Percentiles rank a stretch among this genome's conserved stretches.
Evolutionary conservation across 1,140 invertebrate species (phyloP).

Genomic region (Neodiprion virginianus): DNA sequence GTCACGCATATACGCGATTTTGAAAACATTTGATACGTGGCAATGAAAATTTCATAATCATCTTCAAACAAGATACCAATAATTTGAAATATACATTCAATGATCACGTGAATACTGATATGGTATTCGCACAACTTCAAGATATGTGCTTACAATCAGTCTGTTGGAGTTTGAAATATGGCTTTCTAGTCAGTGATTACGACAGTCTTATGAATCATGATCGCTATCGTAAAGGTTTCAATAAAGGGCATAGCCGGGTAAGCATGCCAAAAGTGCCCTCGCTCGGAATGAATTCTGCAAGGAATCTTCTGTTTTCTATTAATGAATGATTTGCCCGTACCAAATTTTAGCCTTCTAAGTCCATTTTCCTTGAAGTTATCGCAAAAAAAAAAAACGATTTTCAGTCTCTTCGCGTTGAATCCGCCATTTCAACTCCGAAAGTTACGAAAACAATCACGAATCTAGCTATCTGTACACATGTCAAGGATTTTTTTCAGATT

Average conservation of each 20-base stretch:
- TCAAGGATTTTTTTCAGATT: too few species aligned
- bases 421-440: too few species aligned
- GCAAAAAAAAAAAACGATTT: too few species aligned
- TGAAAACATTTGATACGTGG: slow-evolving; percentile 49
- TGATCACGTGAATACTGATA: slow-evolving; percentile 40
- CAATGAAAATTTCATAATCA: slow-evolving; percentile 46
- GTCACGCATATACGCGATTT: slow-evolving; percentile 22
- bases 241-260: slow-evolving; percentile 10
- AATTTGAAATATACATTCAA: slow-evolving; percentile 9
- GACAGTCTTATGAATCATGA: slow-evolving; percentile 31
- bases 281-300: too few species aligned
- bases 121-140: slow-evolving; percentile 39
- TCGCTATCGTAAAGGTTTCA: slow-evolving; percentile 35
- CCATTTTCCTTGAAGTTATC: too few species aligned
- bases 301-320: too few species aligned
- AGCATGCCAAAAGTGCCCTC: too few species aligned
- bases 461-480: too few species aligned
- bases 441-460: too few species aligned
- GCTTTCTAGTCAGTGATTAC: slow-evolving; percentile 40
- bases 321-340: too few species aligned
- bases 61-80: slow-evolving; percentile 30
- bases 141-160: slow-evolving; percentile 29
- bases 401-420: too few species aligned
- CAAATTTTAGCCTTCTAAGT: too few species aligned
- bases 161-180: slow-evolving; percentile 40